Conservation (phyloP, 37 sponge, comb jelly and placozoan species). For the Petrosia ficiformis region DNA sequence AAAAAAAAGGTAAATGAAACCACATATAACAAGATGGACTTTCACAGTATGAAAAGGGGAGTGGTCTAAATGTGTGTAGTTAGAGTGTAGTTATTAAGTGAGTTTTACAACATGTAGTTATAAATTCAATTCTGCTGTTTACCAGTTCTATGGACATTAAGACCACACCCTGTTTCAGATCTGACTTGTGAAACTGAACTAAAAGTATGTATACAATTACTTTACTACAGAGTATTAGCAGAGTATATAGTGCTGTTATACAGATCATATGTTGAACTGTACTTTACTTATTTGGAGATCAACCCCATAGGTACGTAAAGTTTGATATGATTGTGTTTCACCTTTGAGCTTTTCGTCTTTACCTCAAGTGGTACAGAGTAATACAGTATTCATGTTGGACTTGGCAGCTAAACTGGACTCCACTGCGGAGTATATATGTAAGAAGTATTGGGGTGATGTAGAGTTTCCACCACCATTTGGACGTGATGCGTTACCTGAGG, state of each 20-base stretch:
- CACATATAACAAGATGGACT: no score
- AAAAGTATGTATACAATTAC: no score
- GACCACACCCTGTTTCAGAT: no score
- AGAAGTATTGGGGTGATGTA: slow-evolving; percentile 78
- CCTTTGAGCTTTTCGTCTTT: not conserved
- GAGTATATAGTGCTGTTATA: slow-evolving; percentile 76
- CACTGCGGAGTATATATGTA: slow-evolving; percentile 94
- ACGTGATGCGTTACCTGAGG: slow-evolving; percentile 90
- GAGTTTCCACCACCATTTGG: slow-evolving; percentile 97
- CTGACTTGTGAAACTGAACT: no score
- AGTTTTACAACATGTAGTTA: no score
- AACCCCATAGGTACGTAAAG: slow-evolving; percentile 85
- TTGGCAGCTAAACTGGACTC: slow-evolving; percentile 93
- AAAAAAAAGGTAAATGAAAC: slow-evolving; percentile 48
- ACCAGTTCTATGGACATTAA: no score
- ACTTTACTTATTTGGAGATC: slow-evolving; percentile 95
- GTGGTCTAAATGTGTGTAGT: no score
- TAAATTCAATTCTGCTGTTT: no score
- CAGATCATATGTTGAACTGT: slow-evolving; percentile 82
- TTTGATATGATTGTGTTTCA: not conserved
- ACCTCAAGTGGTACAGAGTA: slow-evolving; percentile 57
- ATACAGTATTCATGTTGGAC: slow-evolving; percentile 74
- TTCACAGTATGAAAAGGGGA: no score
- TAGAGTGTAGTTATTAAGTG: no score
- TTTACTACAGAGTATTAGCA: slow-evolving; percentile 57